These are phyloP conservation scores for Acromyrmex charruanus DNA, from an alignment of 1,140 invertebrate species.

Conservation along the genomic window DNA sequence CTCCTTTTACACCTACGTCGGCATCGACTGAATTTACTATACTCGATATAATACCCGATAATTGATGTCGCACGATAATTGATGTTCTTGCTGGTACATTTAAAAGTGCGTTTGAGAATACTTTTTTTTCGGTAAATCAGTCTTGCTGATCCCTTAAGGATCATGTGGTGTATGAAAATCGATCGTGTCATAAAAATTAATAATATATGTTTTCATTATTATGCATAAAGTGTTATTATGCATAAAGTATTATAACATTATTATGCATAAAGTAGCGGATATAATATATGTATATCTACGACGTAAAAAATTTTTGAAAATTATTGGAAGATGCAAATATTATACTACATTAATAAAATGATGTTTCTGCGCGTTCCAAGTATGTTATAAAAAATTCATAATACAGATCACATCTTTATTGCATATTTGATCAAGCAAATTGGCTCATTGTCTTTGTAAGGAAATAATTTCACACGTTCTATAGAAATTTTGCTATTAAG, in stretches of 20 bases:
- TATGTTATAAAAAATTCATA: no score
- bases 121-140: not conserved
- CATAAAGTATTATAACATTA: not conserved
- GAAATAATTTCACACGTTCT: not conserved
- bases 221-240: not conserved
- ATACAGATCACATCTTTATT: not conserved
- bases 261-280: no score
- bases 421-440: not conserved
- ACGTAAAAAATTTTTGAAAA: not conserved
- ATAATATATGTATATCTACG: not conserved
- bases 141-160: not conserved
- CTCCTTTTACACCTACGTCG: slow-evolving; percentile 53
- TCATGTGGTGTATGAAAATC: not conserved
- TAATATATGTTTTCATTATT: slow-evolving; percentile 20
- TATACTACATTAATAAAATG: not conserved
- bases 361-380: no score
- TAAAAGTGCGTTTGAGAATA: slow-evolving; percentile 17
- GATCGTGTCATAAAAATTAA: slow-evolving; percentile 17
- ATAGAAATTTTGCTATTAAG: not conserved
- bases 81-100: not conserved
- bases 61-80: not conserved
- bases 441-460: not conserved
- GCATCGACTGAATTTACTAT: slow-evolving; percentile 38
- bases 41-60: slow-evolving; percentile 5
- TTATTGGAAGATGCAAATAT: not conserved